Conservation (phyloP, 2,797 vertebrate species). For the Pyrocephalus nanus region DNA sequence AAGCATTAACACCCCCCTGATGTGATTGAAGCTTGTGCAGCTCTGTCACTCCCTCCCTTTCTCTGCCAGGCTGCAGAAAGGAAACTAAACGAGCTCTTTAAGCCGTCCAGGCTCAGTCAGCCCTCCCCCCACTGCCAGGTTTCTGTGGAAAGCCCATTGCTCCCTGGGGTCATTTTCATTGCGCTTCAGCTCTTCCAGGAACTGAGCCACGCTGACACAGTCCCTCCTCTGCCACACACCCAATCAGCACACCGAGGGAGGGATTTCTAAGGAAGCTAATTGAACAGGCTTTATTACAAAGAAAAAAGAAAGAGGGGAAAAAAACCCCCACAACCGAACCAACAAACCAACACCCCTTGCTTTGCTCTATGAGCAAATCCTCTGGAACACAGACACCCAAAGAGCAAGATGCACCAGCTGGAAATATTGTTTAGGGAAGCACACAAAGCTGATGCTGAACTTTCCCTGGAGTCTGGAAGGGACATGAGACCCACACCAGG, state of each 20-base stretch:
- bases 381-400: not conserved
- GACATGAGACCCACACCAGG: not conserved
- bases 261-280: constrained; percentile 31
- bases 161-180: constrained; percentile 62
- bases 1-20: not conserved
- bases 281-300: constrained; percentile 26
- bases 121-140: constrained; percentile 3
- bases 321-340: too few relatives aligned
- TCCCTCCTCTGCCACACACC: constrained; percentile 38
- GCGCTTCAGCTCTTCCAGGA: constrained; percentile 65
- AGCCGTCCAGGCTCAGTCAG: not conserved
- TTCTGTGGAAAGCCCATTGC: constrained; percentile 48
- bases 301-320: not conserved
- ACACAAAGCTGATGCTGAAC: not conserved
- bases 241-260: not conserved
- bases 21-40: not conserved
- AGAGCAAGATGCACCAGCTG: not conserved
- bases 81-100: constrained; percentile 17
- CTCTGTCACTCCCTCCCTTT: not conserved
- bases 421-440: not conserved
- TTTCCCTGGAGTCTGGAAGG: not conserved
- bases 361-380: not conserved
- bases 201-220: constrained; percentile 45
- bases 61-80: not conserved
- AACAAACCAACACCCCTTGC: not conserved